Base-by-base conservation (phyloP, 2,113 vertebrate species). In the Macroglossus sobrinus region DNA sequence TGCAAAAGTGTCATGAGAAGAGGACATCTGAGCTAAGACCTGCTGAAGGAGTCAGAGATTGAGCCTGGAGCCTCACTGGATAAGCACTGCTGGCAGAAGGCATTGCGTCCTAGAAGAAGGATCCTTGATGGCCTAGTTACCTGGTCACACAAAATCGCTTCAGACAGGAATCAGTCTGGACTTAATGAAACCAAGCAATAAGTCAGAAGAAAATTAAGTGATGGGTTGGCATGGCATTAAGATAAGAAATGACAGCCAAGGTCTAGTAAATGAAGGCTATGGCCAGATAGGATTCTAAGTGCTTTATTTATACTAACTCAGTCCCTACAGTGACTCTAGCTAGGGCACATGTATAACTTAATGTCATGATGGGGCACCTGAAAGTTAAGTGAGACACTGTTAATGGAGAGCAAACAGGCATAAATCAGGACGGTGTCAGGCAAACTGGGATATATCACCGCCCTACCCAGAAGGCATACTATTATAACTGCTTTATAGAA, bases 181-280 rank as follows among this genome's bases (percentile, higher is more conserved):
- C 47, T 68, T n/a, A 18, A 28, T 38, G 91, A 86, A 84, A 88
- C 14, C n/a, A 93, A 82, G 19, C 10, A 81, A 89, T 6, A 9
- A 59, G 53, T 45, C 53, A 68, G 47, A 91, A 66, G 66, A 84
- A 96, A 95, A 85, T 43, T 22, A 53, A 94, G 72, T 82, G 89
- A 94, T 47, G 22, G 63, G 35, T 72, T 89, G 57, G 63, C 19
- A 66, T 33, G 35, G 40, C 15, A 4, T 15, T 81, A 5, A 53
- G 26, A 35, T 22, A 89, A 78, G 43, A 85, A 72, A 63, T 14
- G 16, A 40, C 19, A 66, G 35, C 15, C 47, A 13, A 61, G 2
- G n/a, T 80, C 40, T 59, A 84, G 35, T 45, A 40, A 74, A 81
- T 26, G 63, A 84, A 89, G 90, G 43, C 57, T 84, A 19, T 21